These are phyloP conservation scores for Phaonia tiefii DNA, from an alignment of 2,888 invertebrate species.

Conservation along the genomic window DNA sequence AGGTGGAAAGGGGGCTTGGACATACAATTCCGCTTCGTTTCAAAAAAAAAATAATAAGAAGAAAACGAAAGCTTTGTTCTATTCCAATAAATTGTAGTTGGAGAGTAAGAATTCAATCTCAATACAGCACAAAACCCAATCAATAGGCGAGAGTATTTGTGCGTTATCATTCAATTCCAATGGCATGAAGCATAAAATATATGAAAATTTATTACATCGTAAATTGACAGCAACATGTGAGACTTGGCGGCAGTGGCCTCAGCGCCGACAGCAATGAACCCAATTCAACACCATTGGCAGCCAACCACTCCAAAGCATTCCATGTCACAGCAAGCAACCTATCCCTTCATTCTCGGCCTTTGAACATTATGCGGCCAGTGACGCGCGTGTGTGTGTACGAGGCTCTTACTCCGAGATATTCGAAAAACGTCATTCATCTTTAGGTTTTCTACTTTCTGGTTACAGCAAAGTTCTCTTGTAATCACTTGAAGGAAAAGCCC, in stretches of 20 bases:
- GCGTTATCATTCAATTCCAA: slow-evolving; percentile 1
- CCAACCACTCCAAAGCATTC: neutral
- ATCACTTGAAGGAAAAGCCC: slow-evolving; percentile 12
- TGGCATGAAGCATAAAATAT: slow-evolving; percentile 58
- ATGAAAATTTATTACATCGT: slow-evolving; percentile 77
- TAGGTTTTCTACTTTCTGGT: neutral
- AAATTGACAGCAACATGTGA: slow-evolving; percentile 76
- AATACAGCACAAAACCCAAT: slow-evolving; percentile 2
- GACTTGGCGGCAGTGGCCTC: slow-evolving; percentile 64
- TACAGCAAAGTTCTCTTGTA: neutral
- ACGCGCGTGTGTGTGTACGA: neutral
- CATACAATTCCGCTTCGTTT: too few species aligned
- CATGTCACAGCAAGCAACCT: too few species aligned
- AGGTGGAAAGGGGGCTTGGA: too few species aligned
- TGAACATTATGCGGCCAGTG: neutral
- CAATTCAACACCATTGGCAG: slow-evolving; percentile 16
- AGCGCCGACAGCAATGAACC: slow-evolving; percentile 37
- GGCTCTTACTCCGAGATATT: neutral
- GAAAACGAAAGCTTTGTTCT: too few species aligned
- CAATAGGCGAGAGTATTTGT: neutral
- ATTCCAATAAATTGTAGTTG: too few species aligned
- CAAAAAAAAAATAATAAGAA: too few species aligned
- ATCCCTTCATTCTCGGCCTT: neutral
- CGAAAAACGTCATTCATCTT: slow-evolving; percentile 39
- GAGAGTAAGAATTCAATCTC: too few species aligned